Evolutionary conservation across 2,797 vertebrate genomes (phyloP), one percentile per base, ranked within the genome.

Genomic region (Sciaenops ocellatus): DNA sequence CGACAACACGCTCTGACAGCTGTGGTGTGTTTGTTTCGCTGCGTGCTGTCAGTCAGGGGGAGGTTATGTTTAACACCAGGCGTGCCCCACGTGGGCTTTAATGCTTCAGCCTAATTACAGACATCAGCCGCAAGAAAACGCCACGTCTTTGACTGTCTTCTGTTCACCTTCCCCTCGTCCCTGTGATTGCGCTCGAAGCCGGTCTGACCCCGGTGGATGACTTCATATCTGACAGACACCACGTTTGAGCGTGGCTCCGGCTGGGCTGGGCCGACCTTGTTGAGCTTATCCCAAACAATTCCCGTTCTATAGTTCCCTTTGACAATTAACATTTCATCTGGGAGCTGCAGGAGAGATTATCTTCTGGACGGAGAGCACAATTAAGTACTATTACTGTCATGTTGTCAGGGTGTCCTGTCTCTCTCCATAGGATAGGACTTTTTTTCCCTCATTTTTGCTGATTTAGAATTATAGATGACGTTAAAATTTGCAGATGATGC

Each of bases 291-390:
- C 73, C 55, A 38, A 69, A 67, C 62, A 30, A 30, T 76, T 79
- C 59, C 74, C 42, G 78, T 82, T 83, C 85, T 70, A 79, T 90
- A 73, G 22, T 77, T 87, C 64, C 76, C 83, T 90, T 75, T 82
- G 85, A 86, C 91, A 92, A 92, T 92, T 85, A 90, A 87, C 82
- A 72, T 92, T 92, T 92, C 80, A 84, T 91, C 73, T 82, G 71
- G 69, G 76, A 90, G 82, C 69, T 44, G 57, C 38, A n/a, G 67
- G 86, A 69, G 76, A 69, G 88, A 90, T 93, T 87, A 91, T 89
- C 77, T 82, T 78, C 73, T 79, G 85, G 85, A 90, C 89, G 85
- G 85, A 77, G 76, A 90, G 82, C 84, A 82, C 89, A 88, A 92
- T 93, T 91, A 90, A 79, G 69, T 67, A 16, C 69, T 85, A 88